Percentiles rank a stretch among this genome's conserved stretches.
These are phyloP conservation scores for Stylophora pistillata DNA, from an alignment of 64 coral and sea anemone genomes.

Conservation along the genomic window DNA sequence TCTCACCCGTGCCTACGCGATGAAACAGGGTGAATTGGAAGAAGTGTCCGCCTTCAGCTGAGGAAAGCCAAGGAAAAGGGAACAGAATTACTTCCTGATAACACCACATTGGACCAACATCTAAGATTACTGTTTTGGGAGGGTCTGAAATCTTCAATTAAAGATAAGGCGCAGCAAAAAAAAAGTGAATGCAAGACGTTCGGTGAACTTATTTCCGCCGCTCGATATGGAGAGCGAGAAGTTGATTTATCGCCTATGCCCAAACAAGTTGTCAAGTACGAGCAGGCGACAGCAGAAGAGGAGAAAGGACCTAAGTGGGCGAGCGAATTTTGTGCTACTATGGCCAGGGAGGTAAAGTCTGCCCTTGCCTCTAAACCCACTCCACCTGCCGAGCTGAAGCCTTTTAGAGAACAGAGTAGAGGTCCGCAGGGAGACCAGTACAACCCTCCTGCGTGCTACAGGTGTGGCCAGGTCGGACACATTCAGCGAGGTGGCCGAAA, in stretches of 20 bases:
- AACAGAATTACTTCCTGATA: slow-evolving; percentile 43
- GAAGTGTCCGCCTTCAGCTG: slow-evolving; percentile 51
- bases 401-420: background rate
- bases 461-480: slow-evolving; percentile 67
- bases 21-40: slow-evolving; percentile 31
- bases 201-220: slow-evolving; percentile 37
- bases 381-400: background rate
- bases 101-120: slow-evolving; percentile 36
- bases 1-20: slow-evolving; percentile 44
- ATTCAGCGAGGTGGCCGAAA: slow-evolving; percentile 31
- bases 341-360: background rate
- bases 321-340: background rate
- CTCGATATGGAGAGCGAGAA: no score
- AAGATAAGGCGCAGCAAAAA: slow-evolving; percentile 50
- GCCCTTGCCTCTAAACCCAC: no score
- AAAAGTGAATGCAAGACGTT: slow-evolving; percentile 53
- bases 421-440: no score
- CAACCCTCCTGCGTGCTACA: slow-evolving; percentile 41
- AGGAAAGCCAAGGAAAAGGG: slow-evolving; percentile 51
- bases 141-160: slow-evolving; percentile 36
- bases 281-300: background rate
- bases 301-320: no score
- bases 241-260: no score
- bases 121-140: no score
- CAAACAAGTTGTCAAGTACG: no score